phyloP scores from a whole-genome alignment of 2,888 invertebrate species.

The Tubiluchus corallicola region DNA sequence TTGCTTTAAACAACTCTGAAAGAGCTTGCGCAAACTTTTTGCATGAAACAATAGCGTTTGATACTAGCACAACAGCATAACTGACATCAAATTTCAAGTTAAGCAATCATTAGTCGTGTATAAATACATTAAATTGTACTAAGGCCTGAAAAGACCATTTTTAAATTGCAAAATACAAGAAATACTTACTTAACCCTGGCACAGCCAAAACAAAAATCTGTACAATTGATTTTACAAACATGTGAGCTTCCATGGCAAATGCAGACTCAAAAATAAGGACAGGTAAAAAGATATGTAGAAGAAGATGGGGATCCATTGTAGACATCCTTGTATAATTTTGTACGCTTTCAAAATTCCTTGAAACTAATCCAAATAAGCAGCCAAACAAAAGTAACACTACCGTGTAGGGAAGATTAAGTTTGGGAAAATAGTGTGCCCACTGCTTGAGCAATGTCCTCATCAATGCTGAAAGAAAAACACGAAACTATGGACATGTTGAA shows the following conservation, averaged over 20 bases:
- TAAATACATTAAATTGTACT: constrained; percentile 2
- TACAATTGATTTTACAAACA: constrained; percentile 24
- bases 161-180: not conserved
- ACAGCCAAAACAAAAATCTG: constrained; percentile 26
- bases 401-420: constrained; percentile 26
- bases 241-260: constrained; percentile 29
- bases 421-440: constrained; percentile 5
- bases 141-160: not conserved
- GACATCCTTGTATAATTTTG: constrained; percentile 18
- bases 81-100: no score
- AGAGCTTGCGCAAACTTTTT: no score
- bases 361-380: constrained; percentile 22
- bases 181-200: constrained; percentile 25
- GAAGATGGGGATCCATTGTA: constrained; percentile 24
- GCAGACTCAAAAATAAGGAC: constrained; percentile 32
- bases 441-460: not conserved
- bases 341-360: constrained; percentile 15
- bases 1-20: no score
- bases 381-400: constrained; percentile 28
- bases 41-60: no score
- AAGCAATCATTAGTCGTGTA: not conserved
- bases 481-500: no score
- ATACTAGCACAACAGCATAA: no score
- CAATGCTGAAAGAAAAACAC: not conserved
- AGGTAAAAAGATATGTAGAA: constrained; percentile 29